phyloP scores from a whole-genome alignment of 2,113 vertebrate species.

The Cranoglanis bouderius region DNA sequence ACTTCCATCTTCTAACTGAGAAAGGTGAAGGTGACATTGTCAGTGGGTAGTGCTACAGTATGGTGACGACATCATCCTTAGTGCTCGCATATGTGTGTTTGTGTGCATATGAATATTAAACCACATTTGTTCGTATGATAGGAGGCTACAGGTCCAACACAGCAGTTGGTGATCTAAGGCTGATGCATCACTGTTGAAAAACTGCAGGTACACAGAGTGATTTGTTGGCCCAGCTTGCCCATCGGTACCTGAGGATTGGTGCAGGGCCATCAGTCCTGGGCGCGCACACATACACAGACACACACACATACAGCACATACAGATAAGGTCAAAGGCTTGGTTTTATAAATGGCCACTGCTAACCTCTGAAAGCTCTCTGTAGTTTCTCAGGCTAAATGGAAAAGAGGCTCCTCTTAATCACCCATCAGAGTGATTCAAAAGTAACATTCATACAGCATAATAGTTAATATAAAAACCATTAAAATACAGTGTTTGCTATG shows the following conservation, averaged over 20 bases:
- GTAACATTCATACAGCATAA: neutral
- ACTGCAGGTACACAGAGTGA: conserved; percentile 43
- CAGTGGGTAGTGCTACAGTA: conserved; percentile 47
- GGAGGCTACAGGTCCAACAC: conserved; percentile 35
- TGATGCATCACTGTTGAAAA: conserved; percentile 53
- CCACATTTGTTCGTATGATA: conserved; percentile 62
- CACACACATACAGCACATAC: neutral
- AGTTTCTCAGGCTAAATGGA: conserved; percentile 25
- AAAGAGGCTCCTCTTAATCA: neutral
- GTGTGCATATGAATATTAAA: conserved; percentile 33
- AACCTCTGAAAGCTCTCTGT: conserved; percentile 58
- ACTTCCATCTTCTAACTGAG: conserved; percentile 56
- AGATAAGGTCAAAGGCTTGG: conserved; percentile 71
- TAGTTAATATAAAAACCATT: neutral
- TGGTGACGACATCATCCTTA: conserved; percentile 18
- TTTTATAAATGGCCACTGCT: conserved; percentile 70
- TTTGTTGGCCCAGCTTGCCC: conserved; percentile 48
- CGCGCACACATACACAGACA: conserved; percentile 15
- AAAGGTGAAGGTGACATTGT: conserved; percentile 71
- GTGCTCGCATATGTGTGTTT: neutral
- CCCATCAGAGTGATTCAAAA: conserved; percentile 10
- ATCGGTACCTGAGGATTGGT: conserved; percentile 33
- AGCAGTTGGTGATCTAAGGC: conserved; percentile 37
- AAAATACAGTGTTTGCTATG: neutral
- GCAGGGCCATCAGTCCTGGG: conserved; percentile 33